Evolutionary conservation across 2,113 vertebrate genomes (phyloP).

Genomic region (Holacanthus passer): DNA sequence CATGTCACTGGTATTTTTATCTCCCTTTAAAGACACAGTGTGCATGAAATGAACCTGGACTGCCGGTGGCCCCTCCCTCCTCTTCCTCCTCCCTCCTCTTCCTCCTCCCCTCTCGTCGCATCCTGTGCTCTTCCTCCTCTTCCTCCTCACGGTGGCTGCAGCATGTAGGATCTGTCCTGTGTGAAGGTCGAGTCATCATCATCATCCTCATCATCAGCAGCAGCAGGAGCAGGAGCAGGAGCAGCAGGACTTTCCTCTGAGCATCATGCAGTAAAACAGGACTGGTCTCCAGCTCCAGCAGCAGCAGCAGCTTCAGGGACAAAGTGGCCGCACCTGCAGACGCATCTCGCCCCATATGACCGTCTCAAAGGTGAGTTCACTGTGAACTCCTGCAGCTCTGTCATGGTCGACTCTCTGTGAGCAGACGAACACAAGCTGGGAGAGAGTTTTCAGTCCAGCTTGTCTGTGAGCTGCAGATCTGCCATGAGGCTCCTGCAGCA

Average conservation of each 20-base stretch:
- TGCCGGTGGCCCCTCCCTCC: constrained; percentile 55
- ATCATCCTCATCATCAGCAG: too few species aligned
- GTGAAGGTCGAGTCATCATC: too few species aligned
- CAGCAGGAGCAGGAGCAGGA: too few species aligned
- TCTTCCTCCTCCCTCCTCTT: constrained; percentile 8
- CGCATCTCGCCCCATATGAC: constrained; percentile 67
- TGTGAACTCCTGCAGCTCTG: not conserved
- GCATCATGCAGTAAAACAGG: constrained; percentile 41
- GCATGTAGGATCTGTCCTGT: too few species aligned
- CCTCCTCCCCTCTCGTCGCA: constrained; percentile 23
- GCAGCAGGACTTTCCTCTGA: constrained; percentile 58
- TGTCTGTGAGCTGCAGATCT: constrained; percentile 14
- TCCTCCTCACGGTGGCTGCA: constrained; percentile 29
- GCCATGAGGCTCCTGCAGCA: not conserved
- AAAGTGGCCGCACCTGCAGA: constrained; percentile 65
- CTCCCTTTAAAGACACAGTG: too few species aligned
- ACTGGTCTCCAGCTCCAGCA: constrained; percentile 15
- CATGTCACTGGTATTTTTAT: too few species aligned
- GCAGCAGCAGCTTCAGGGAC: constrained; percentile 28
- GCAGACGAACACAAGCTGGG: too few species aligned
- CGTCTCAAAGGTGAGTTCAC: constrained; percentile 74
- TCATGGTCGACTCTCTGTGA: too few species aligned
- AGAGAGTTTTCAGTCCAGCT: too few species aligned
- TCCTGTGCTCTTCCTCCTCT: constrained; percentile 57
- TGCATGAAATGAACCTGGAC: constrained; percentile 21